These are phyloP conservation scores for Phaethornis superciliosus DNA, from an alignment of 2,113 vertebrate genomes.

Conservation along the genomic window DNA sequence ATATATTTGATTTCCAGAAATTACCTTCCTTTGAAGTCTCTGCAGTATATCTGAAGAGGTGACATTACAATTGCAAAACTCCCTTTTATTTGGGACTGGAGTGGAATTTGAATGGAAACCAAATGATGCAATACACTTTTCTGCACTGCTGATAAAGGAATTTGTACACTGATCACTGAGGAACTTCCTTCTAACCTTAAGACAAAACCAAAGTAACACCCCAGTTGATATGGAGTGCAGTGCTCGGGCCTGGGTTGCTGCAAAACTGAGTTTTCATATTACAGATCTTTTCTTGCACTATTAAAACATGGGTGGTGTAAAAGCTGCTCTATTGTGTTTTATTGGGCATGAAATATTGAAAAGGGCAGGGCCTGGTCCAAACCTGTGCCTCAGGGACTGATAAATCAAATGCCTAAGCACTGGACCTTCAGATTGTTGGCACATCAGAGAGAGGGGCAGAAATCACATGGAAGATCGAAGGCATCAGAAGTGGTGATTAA, in stretches of 20 bases:
- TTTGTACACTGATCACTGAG: background rate
- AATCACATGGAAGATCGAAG: background rate
- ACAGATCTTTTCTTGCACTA: accelerated
- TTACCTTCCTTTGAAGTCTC: background rate
- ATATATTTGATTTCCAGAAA: background rate
- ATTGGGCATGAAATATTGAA: background rate
- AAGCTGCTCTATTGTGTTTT: background rate
- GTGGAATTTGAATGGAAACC: background rate
- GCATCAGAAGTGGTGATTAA: background rate
- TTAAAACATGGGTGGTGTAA: background rate
- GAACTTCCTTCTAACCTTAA: background rate
- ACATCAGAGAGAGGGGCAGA: background rate
- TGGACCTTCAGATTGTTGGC: background rate
- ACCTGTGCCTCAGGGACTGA: background rate
- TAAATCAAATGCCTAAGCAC: background rate
- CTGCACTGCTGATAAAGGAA: background rate
- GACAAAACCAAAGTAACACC: accelerated
- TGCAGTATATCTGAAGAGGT: background rate
- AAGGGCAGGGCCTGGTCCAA: background rate
- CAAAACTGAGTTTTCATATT: background rate
- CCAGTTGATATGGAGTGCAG: background rate
- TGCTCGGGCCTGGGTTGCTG: background rate
- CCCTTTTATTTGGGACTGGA: background rate
- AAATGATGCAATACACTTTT: background rate
- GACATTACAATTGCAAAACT: background rate